These are phyloP conservation scores for Pantelozetes paolii DNA, from an alignment of 2,888 invertebrate species.

Conservation along the genomic window DNA sequence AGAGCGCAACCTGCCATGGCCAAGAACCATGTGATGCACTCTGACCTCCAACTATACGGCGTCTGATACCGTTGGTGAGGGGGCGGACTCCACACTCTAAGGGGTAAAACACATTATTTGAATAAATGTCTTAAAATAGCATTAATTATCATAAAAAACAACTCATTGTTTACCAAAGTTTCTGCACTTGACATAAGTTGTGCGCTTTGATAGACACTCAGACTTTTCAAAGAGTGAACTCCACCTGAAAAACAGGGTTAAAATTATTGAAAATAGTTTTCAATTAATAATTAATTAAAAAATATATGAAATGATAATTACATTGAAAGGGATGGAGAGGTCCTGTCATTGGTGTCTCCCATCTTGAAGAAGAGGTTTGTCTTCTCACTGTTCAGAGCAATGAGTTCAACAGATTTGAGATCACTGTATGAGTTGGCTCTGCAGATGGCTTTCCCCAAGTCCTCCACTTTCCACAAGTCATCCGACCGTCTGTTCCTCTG, in stretches of 20 bases:
- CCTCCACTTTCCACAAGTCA: conserved; percentile 60
- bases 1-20: conserved; percentile 82
- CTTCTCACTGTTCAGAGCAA: neutral
- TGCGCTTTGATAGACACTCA: conserved; percentile 48
- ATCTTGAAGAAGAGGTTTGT: conserved; percentile 24
- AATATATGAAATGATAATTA: conserved; percentile 17
- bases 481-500: neutral
- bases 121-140: neutral
- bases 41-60: conserved; percentile 73
- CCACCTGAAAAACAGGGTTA: conserved; percentile 33
- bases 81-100: conserved; percentile 47
- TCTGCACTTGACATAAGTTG: conserved; percentile 65
- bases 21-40: conserved; percentile 71
- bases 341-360: neutral
- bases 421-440: conserved; percentile 63
- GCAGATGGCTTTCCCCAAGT: conserved; percentile 70
- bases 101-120: neutral
- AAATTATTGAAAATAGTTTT: neutral
- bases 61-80: conserved; percentile 33
- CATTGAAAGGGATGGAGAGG: conserved; percentile 35
- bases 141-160: neutral
- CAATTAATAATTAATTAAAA: neutral
- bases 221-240: conserved; percentile 37
- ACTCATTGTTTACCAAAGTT: conserved; percentile 50
- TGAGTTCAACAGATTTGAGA: conserved; percentile 10